Evolutionary conservation across 1,140 invertebrate species (phyloP).

Genomic region (Cyphomyrmex costatus): DNA sequence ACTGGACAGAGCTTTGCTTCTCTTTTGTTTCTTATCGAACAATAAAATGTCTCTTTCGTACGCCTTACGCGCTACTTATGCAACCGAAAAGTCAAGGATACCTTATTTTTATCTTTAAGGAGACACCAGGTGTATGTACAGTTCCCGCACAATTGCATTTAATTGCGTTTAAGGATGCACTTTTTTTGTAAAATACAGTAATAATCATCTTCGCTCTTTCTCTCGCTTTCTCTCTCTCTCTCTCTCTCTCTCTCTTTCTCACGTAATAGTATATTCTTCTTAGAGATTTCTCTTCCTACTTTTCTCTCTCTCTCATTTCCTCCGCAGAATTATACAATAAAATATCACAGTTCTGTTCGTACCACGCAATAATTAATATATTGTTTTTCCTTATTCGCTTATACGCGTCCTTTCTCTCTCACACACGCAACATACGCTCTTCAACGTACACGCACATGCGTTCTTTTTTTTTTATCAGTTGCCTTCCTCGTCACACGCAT

Average conservation of each 20-base stretch:
- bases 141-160: conserved; percentile 74
- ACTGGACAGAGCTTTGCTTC: conserved; percentile 62
- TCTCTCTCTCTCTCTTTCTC: conserved; percentile 28
- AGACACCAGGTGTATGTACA: conserved; percentile 71
- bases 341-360: conserved; percentile 87
- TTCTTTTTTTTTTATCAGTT: conserved; percentile 53
- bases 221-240: conserved; percentile 62
- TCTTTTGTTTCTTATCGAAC: conserved; percentile 33
- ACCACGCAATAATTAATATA: conserved; percentile 85
- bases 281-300: conserved; percentile 79
- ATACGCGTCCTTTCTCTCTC: conserved; percentile 71
- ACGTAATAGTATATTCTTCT: conserved; percentile 75
- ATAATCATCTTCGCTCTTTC: conserved; percentile 68
- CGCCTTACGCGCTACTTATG: conserved; percentile 10
- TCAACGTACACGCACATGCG: conserved; percentile 26
- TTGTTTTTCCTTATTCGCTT: conserved; percentile 80
- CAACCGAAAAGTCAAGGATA: conserved; percentile 40
- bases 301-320: conserved; percentile 74
- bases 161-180: conserved; percentile 84
- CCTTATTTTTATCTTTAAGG: conserved; percentile 50
- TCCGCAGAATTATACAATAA: conserved; percentile 85
- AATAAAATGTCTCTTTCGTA: conserved; percentile 40
- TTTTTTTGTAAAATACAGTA: conserved; percentile 85
- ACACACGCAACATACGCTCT: conserved; percentile 8
- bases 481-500: conserved; percentile 10